phyloP scores from a whole-genome alignment of 2,888 invertebrate species.

The Phymatocera aterrima region DNA sequence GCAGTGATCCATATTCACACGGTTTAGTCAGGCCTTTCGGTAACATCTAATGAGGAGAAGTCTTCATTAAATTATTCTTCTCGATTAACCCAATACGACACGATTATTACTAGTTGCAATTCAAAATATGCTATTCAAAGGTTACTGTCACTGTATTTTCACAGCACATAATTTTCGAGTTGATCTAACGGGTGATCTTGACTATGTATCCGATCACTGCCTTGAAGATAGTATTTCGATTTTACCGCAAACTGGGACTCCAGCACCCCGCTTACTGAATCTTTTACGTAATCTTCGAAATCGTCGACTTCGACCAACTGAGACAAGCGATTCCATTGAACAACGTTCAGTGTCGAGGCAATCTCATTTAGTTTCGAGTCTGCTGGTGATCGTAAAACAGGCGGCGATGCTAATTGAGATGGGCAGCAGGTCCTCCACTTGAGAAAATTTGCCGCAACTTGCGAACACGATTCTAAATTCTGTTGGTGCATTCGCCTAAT shows the following conservation, averaged over 20 bases:
- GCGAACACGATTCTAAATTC: background rate
- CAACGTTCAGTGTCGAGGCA: background rate
- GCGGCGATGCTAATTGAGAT: background rate
- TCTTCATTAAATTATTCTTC: constrained; percentile 56
- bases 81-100: too few species aligned
- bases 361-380: background rate
- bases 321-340: background rate
- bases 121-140: too few species aligned
- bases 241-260: constrained; percentile 68
- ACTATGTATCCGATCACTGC: too few species aligned
- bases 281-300: constrained; percentile 72
- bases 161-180: too few species aligned
- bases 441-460: background rate
- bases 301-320: constrained; percentile 58
- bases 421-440: background rate
- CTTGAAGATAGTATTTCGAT: background rate
- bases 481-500: background rate
- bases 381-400: too few species aligned
- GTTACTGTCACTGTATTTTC: too few species aligned
- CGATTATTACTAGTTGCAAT: too few species aligned
- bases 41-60: constrained; percentile 58
- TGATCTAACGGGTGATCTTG: too few species aligned
- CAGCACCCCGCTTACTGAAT: constrained; percentile 66
- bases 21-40: constrained; percentile 72
- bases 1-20: constrained; percentile 70